Conservation (phyloP, 2,113 vertebrate species). For the Odocoileus virginianus region DNA sequence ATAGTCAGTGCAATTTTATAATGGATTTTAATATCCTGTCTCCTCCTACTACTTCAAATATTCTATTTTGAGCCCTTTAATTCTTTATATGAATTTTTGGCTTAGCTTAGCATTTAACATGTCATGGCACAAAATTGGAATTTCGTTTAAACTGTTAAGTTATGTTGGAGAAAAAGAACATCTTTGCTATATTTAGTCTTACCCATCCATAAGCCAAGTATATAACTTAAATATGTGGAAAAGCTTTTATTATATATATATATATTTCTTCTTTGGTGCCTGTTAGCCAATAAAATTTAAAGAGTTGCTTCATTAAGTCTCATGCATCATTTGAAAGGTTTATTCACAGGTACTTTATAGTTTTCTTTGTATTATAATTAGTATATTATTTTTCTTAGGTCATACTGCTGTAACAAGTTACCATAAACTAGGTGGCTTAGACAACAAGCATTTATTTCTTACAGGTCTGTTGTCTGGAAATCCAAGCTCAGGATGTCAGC, state of each 20-base stretch:
- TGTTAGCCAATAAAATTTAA: not conserved
- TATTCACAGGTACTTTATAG: not conserved
- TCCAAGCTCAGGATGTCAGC: not conserved
- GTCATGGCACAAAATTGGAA: not conserved
- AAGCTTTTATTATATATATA: not conserved
- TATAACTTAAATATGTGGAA: not conserved
- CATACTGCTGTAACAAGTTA: not conserved
- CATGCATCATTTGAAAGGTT: not conserved
- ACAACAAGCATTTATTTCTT: not conserved
- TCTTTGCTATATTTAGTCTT: not conserved
- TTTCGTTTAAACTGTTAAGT: not conserved
- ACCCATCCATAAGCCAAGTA: not conserved
- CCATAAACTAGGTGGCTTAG: not conserved
- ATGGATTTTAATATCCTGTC: not conserved
- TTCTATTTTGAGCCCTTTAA: not conserved
- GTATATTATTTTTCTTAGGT: not conserved
- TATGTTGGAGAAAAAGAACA: not conserved
- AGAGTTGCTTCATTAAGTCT: not conserved
- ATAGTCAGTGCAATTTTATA: not conserved
- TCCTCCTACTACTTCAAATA: not conserved
- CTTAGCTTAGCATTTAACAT: not conserved
- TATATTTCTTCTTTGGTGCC: not conserved
- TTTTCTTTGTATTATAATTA: not conserved
- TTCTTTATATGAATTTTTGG: not conserved
- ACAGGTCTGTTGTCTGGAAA: not conserved